Evolutionary conservation across 2,888 invertebrate genomes (phyloP), one percentile per base, ranked within the genome.

Genomic region (Allophyes oxyacanthae): DNA sequence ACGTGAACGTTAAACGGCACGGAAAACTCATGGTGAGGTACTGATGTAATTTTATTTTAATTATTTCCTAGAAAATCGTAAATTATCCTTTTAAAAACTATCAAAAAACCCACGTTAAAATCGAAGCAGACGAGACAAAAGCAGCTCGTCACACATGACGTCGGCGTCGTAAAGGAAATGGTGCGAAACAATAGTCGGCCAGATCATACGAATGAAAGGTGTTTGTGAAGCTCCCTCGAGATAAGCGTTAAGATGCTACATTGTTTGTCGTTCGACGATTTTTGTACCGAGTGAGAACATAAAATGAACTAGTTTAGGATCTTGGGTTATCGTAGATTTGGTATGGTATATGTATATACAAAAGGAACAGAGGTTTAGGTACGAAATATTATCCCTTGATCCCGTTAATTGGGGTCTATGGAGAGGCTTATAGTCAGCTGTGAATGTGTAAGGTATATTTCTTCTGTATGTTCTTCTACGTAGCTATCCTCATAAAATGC

Each of bases 151-250:
- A 75, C 77, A 69, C 75, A 60, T 77, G 72, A 77, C 71, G 77
- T 71, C 28, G 8, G 6, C 20, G 20, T 20, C 77, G 69, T 78
- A 69, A 77, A 79, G 76, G 82, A 80, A 83, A 83, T 81, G 77
- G 79, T 66, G 76, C 75, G 78, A 82, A 83, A 88, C 84, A 88
- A 87, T 86, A 84, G 78, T 69, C 72, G 71, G 71, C 68, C 77
- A 79, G 80, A 87, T 84, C 86, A 85, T 84, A 81, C 75, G 79
- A 78, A 83, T 79, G 74, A 82, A 81, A 78, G 77, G 78, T 81
- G 76, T 81, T 77, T 77, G 67, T 55, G 57, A 37, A 69, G 44
- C 40, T 48, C 49, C 57, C 55, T 7, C 10, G 44, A 61, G 74
- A 67, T 57, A 46, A 52, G 56, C 37, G 48, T 10, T 34, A 51